These are phyloP conservation scores for Numenius phaeopus DNA, from an alignment of 2,797 vertebrate genomes.

Conservation along the genomic window DNA sequence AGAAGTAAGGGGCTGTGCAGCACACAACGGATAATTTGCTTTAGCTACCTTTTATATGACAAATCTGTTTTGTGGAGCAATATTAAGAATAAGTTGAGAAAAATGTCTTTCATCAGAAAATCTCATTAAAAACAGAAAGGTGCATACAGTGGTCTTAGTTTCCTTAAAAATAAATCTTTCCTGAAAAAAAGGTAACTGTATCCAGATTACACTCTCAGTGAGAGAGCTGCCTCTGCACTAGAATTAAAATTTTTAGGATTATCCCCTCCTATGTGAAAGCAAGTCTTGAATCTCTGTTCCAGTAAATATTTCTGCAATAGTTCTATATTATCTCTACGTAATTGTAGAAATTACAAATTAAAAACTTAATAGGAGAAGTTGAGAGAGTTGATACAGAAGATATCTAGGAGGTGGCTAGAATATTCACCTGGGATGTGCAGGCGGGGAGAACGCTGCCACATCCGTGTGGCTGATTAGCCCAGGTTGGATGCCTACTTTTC, in stretches of 20 bases:
- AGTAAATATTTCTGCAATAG: not conserved
- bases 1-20: not conserved
- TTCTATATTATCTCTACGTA: not conserved
- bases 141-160: not conserved
- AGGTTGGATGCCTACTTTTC: not conserved
- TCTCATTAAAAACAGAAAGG: not conserved
- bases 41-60: not conserved
- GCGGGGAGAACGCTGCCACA: not conserved
- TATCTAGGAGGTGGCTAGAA: not conserved
- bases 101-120: not conserved
- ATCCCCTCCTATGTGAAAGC: not conserved
- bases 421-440: not conserved
- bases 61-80: not conserved
- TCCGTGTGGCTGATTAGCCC: not conserved
- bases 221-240: not conserved
- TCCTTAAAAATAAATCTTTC: not conserved
- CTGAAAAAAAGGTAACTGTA: not conserved
- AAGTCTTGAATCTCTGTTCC: not conserved
- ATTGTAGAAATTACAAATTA: not conserved
- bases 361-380: not conserved
- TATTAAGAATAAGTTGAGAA: not conserved
- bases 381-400: not conserved
- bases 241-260: not conserved
- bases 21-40: not conserved
- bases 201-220: not conserved